Percentiles rank a stretch among this genome's conserved stretches.
Evolutionary conservation across 2,797 vertebrate genomes (phyloP).

Genomic region (Danio kyathit): DNA sequence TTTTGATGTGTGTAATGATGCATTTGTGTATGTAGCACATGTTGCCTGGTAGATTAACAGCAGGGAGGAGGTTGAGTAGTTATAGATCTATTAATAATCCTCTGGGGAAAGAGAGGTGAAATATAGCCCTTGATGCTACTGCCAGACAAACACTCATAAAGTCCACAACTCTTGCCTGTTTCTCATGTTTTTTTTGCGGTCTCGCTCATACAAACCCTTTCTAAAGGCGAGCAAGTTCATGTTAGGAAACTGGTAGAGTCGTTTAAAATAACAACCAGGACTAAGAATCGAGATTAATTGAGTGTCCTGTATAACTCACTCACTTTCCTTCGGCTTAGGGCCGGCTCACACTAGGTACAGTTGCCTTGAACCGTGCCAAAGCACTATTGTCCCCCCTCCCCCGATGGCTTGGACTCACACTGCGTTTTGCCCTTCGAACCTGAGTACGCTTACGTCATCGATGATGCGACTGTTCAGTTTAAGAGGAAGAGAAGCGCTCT

Average conservation of each 20-base stretch:
- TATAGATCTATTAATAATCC: constrained; percentile 45
- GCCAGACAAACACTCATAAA: constrained; percentile 7
- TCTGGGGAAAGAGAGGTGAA: constrained; percentile 17
- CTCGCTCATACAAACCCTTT: not conserved
- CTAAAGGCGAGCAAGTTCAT: constrained; percentile 1
- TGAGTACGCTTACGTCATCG: too few relatives aligned
- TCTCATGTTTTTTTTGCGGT: constrained; percentile 4
- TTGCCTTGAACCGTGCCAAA: too few relatives aligned
- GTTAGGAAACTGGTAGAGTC: constrained; percentile 4
- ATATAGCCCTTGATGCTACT: constrained; percentile 1
- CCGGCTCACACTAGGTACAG: too few relatives aligned
- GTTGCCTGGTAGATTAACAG: constrained; percentile 37
- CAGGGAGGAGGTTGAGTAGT: constrained; percentile 31
- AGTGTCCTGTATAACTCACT: too few relatives aligned
- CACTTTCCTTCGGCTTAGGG: too few relatives aligned
- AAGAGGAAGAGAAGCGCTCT: too few relatives aligned
- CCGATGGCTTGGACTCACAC: too few relatives aligned
- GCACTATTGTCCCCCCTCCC: too few relatives aligned
- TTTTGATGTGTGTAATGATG: constrained; percentile 21
- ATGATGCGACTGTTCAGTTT: too few relatives aligned
- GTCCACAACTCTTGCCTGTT: not conserved
- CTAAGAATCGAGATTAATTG: not conserved
- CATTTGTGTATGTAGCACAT: constrained; percentile 35
- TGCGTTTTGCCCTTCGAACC: too few relatives aligned
- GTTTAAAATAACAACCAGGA: constrained; percentile 1